Conservation (phyloP, 2,113 vertebrate genomes). For the Astatoreochromis straeleni region DNA sequence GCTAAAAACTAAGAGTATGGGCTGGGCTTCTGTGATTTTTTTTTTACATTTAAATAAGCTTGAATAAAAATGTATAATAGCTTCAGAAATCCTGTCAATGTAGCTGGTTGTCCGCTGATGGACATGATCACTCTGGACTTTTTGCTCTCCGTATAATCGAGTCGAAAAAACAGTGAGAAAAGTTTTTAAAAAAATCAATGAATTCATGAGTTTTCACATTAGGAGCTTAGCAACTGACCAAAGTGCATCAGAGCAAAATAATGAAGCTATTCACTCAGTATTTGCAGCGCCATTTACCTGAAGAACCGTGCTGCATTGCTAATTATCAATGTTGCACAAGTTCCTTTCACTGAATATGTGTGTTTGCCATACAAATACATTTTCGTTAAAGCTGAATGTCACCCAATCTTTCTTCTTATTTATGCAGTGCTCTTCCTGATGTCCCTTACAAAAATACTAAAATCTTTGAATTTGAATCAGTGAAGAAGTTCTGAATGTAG, state of each 20-base stretch:
- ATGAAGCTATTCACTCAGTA: neutral
- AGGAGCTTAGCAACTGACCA: neutral
- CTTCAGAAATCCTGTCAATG: neutral
- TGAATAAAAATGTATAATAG: neutral
- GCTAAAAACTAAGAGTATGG: neutral
- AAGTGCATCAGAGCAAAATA: neutral
- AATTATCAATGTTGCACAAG: neutral
- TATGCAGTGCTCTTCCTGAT: neutral
- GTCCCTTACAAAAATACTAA: neutral
- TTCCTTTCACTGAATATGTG: neutral
- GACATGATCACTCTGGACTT: neutral
- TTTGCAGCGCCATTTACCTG: neutral
- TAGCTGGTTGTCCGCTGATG: neutral
- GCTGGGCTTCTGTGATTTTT: neutral
- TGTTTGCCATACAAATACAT: neutral
- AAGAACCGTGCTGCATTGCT: neutral
- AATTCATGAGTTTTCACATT: neutral
- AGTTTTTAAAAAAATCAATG: fast-evolving
- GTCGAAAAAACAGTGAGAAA: neutral
- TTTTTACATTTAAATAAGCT: neutral
- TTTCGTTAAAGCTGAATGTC: neutral
- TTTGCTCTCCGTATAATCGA: neutral
- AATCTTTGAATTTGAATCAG: neutral
- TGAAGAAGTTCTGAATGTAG: neutral
- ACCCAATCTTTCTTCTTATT: neutral